A percentile compares a stretch with the other conserved stretches of the same genome.
phyloP scores from a whole-genome alignment of 2,113 vertebrate genomes.

The Capreolus pygargus region DNA sequence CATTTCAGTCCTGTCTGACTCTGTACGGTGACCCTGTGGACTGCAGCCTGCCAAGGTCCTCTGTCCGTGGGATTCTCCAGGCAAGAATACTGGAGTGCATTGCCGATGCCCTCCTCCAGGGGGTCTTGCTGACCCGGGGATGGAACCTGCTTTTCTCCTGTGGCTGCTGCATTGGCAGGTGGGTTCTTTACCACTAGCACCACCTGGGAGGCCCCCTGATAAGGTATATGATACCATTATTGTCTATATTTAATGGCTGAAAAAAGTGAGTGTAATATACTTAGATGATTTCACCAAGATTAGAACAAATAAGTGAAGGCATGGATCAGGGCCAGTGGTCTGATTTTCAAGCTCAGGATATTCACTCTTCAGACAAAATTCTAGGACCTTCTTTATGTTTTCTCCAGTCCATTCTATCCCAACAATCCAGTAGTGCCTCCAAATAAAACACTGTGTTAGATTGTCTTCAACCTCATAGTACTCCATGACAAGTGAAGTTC shows the following conservation, averaged over 20 bases:
- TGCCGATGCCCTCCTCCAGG: not conserved
- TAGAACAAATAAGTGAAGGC: not conserved
- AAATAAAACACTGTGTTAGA: not conserved
- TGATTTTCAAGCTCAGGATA: not conserved
- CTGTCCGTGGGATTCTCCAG: not conserved
- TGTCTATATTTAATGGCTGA: not conserved
- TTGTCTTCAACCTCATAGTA: not conserved
- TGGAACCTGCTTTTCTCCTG: not conserved
- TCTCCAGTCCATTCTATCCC: not conserved
- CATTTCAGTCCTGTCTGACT: not conserved
- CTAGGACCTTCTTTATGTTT: not conserved
- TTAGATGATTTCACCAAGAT: not conserved
- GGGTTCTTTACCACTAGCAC: not conserved
- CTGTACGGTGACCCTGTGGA: not conserved
- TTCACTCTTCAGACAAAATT: not conserved
- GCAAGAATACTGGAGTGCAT: not conserved
- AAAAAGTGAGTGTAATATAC: not conserved
- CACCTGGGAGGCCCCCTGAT: not conserved
- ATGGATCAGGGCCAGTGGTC: not conserved
- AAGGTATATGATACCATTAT: not conserved
- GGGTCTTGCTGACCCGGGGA: not conserved
- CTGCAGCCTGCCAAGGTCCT: not conserved
- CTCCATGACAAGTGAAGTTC: not conserved
- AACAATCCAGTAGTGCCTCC: not conserved
- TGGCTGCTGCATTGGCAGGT: not conserved